Evolutionary conservation across 2,888 invertebrate species (phyloP).

Genomic region (Caenorhabditis sp.): DNA sequence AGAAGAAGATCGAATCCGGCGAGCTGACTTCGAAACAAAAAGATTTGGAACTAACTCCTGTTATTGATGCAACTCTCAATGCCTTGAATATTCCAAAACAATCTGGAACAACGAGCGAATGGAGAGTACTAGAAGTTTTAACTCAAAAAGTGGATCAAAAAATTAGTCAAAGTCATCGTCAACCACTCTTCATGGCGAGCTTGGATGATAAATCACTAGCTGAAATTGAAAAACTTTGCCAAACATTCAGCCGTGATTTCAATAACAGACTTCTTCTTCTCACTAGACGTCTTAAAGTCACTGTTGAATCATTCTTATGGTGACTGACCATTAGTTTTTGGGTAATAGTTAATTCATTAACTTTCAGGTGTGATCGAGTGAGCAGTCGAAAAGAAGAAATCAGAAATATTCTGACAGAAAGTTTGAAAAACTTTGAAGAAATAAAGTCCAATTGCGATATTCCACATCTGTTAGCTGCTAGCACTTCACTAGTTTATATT

Average conservation of each 20-base stretch:
- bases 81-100: constrained; percentile 15
- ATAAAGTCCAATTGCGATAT: constrained; percentile 26
- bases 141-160: constrained; percentile 25
- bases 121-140: constrained; percentile 20
- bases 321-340: constrained; percentile 2
- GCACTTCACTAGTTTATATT: constrained; percentile 41
- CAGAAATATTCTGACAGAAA: constrained; percentile 28
- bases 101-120: constrained; percentile 22
- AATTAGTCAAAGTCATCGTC: constrained; percentile 14
- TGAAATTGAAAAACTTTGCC: constrained; percentile 30
- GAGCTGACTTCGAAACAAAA: constrained; percentile 21
- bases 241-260: constrained; percentile 38
- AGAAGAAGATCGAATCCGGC: constrained; percentile 17
- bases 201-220: constrained; percentile 29
- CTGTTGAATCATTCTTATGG: constrained; percentile 88
- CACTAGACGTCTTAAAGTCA: constrained; percentile 89
- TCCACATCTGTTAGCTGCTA: constrained; percentile 51
- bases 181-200: constrained; percentile 26
- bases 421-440: constrained; percentile 31
- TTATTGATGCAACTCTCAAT: constrained; percentile 21
- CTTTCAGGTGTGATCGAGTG: constrained; percentile 52
- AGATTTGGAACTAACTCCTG: constrained; percentile 34
- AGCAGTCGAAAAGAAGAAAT: constrained; percentile 48
- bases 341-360: neutral
- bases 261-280: constrained; percentile 76